Evolutionary conservation across 2,888 invertebrate genomes (phyloP).

Genomic region (Mythimna pallens): DNA sequence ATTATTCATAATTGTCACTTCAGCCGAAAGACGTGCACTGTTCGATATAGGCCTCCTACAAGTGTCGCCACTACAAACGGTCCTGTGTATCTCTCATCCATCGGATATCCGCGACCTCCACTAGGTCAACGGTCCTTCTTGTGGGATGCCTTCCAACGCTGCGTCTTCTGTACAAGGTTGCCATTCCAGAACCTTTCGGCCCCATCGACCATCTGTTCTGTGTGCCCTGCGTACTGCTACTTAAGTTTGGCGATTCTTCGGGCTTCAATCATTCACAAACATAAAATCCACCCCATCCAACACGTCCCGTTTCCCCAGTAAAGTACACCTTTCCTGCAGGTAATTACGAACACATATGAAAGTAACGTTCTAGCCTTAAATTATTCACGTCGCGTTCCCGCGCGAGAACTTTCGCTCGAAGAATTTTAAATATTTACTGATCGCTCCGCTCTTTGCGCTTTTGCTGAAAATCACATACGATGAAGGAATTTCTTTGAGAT

Average conservation of each 20-base stretch:
- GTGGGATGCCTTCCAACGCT: too few species aligned
- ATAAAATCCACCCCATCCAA: neutral
- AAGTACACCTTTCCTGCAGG: conserved; percentile 44
- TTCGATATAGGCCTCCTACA: too few species aligned
- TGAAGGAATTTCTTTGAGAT: conserved; percentile 61
- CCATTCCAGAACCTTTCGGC: too few species aligned
- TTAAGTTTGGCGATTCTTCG: too few species aligned
- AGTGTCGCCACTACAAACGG: too few species aligned
- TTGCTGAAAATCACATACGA: conserved; percentile 64
- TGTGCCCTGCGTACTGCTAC: too few species aligned
- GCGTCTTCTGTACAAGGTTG: too few species aligned
- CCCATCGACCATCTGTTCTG: too few species aligned
- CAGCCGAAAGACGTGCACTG: too few species aligned
- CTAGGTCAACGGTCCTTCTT: too few species aligned
- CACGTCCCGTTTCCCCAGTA: neutral
- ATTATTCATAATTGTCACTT: conserved; percentile 10
- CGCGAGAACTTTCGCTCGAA: conserved; percentile 63
- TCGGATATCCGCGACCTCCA: too few species aligned
- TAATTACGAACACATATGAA: conserved; percentile 67
- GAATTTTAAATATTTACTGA: conserved; percentile 70
- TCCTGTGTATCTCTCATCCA: too few species aligned
- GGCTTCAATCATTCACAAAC: conserved; percentile 17
- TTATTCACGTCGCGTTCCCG: conserved; percentile 62
- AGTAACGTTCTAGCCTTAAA: conserved; percentile 63
- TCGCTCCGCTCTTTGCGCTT: conserved; percentile 65